Percentiles rank a stretch among this genome's conserved stretches.
phyloP scores from a whole-genome alignment of 23 tunicate genomes.

The Clavelina lepadiformis region DNA sequence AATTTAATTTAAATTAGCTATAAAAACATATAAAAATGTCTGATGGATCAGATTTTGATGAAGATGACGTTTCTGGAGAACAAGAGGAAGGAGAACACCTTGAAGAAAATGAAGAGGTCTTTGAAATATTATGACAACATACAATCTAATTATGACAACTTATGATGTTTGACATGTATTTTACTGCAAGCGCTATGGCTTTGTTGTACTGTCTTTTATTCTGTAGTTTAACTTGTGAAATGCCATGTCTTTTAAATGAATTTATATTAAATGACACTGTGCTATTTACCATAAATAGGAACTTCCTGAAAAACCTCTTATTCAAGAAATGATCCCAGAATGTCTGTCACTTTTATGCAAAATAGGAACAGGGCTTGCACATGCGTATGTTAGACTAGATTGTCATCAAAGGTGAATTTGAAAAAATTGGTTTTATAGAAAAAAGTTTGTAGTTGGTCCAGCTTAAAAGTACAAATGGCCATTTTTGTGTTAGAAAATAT shows the following conservation, averaged over 20 bases:
- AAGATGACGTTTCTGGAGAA: slow-evolving; percentile 40
- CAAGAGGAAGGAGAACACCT: background rate
- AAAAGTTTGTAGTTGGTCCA: no score
- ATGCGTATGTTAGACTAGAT: slow-evolving; percentile 82
- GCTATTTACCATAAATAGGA: slow-evolving; percentile 4
- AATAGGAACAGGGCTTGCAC: slow-evolving; percentile 85
- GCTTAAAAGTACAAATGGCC: no score
- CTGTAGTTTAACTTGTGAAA: background rate
- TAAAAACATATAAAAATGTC: slow-evolving; percentile 40
- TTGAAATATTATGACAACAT: background rate
- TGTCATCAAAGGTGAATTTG: slow-evolving; percentile 53
- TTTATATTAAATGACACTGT: background rate
- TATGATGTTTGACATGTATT: background rate
- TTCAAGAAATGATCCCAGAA: slow-evolving; percentile 87
- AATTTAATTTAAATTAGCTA: background rate
- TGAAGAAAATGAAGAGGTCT: slow-evolving; percentile 20
- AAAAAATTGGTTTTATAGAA: no score
- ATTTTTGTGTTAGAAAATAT: no score
- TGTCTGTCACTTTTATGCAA: slow-evolving; percentile 87
- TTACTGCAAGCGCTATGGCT: background rate
- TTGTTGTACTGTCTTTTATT: background rate
- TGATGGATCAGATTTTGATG: slow-evolving; percentile 44
- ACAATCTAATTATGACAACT: background rate
- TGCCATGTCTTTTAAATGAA: background rate
- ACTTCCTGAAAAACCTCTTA: slow-evolving; percentile 79